These are phyloP conservation scores for Diuraphis noxia DNA, from an alignment of 1,140 invertebrate species.

Conservation along the genomic window DNA sequence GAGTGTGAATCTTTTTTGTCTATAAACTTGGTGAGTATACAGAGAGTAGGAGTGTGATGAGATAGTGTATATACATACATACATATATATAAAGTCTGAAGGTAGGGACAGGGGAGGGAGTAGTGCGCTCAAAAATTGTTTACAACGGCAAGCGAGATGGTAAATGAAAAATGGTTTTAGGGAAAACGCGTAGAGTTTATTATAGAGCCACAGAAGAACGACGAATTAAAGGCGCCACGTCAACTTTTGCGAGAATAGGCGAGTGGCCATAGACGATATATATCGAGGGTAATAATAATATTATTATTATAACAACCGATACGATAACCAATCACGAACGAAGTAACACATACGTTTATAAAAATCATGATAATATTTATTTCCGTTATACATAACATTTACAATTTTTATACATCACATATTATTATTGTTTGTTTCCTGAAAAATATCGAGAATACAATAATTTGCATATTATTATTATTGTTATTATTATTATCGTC, in stretches of 20 bases:
- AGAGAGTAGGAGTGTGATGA: not conserved
- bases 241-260: not conserved
- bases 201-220: not conserved
- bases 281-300: not conserved
- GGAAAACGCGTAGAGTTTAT: not conserved
- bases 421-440: too few species aligned
- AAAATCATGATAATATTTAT: not conserved
- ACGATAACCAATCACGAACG: not conserved
- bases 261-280: not conserved
- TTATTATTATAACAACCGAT: not conserved
- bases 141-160: not conserved
- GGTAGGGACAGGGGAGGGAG: too few species aligned
- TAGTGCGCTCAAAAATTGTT: conserved; percentile 12
- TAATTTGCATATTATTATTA: too few species aligned
- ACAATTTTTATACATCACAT: not conserved
- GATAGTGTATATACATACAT: not conserved
- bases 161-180: conserved; percentile 38
- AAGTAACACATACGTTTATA: not conserved
- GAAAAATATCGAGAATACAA: too few species aligned
- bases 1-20: not conserved
- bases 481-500: too few species aligned
- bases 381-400: not conserved
- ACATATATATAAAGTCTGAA: not conserved
- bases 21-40: not conserved
- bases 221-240: not conserved